These are phyloP conservation scores for Chironomus striatipennis DNA, from an alignment of 1,140 invertebrate species.

Conservation along the genomic window DNA sequence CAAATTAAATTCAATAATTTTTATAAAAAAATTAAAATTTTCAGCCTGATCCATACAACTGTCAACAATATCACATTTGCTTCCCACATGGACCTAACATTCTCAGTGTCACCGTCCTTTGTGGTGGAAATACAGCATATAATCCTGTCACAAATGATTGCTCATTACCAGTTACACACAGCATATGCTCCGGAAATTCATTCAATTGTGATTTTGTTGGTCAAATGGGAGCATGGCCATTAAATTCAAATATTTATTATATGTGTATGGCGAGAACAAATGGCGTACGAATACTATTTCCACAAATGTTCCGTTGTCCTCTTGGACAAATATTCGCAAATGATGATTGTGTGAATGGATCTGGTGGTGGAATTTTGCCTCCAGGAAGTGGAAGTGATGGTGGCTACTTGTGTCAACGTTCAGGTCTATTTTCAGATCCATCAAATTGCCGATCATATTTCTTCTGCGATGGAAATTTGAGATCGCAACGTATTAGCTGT, in stretches of 20 bases:
- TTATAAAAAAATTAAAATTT: not conserved
- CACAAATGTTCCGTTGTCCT: constrained; percentile 36
- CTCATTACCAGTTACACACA: constrained; percentile 31
- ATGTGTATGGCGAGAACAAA: constrained; percentile 36
- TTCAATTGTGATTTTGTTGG: constrained; percentile 33
- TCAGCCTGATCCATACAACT: constrained; percentile 40
- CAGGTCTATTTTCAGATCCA: constrained; percentile 30
- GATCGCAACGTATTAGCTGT: constrained; percentile 30
- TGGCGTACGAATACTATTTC: constrained; percentile 33
- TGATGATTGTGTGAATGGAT: constrained; percentile 29
- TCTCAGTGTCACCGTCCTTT: constrained; percentile 34
- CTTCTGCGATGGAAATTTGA: constrained; percentile 34
- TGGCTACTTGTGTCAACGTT: not conserved
- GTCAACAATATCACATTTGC: constrained; percentile 41
- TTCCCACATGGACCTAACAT: constrained; percentile 34
- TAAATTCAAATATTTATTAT: constrained; percentile 38
- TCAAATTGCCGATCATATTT: constrained; percentile 35
- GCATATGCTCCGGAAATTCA: constrained; percentile 30
- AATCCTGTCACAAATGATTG: constrained; percentile 35
- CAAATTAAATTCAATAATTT: not conserved
- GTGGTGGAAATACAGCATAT: constrained; percentile 36
- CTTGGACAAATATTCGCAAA: constrained; percentile 36
- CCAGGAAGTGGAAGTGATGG: not conserved
- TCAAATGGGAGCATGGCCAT: constrained; percentile 35
- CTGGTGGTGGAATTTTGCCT: not conserved